phyloP scores from a whole-genome alignment of 2,797 vertebrate species.

The Odontamblyopus lacepedii region DNA sequence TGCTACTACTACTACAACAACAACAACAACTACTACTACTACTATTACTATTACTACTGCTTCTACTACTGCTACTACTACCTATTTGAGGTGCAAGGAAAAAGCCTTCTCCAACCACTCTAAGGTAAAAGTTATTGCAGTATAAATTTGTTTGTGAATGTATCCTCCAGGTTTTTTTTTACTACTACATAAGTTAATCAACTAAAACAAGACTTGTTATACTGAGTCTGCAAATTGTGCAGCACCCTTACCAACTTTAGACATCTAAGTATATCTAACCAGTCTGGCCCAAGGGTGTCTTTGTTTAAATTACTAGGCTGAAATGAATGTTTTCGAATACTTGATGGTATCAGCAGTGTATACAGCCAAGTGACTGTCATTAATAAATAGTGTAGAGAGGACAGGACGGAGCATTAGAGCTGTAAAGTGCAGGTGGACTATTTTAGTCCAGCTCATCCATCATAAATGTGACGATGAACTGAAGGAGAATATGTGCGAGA shows the following conservation, averaged over 20 bases:
- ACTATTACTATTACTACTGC: neutral
- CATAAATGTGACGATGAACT: conserved; percentile 50
- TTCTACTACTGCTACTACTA: neutral
- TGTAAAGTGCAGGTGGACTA: conserved; percentile 48
- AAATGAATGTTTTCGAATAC: conserved; percentile 12
- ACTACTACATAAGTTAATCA: neutral
- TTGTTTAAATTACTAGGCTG: neutral
- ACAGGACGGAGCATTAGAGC: conserved; percentile 25
- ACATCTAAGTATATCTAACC: neutral
- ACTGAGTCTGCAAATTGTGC: neutral
- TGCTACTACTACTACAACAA: neutral
- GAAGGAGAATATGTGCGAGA: conserved; percentile 42
- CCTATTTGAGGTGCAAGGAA: too few relatives aligned
- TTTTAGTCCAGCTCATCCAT: conserved; percentile 63
- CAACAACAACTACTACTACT: too few relatives aligned
- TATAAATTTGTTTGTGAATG: neutral
- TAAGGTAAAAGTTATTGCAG: too few relatives aligned
- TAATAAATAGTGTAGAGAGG: conserved; percentile 46
- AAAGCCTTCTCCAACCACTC: too few relatives aligned
- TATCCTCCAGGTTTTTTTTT: neutral
- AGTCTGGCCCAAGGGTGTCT: neutral
- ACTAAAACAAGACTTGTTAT: neutral
- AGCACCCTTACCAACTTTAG: neutral
- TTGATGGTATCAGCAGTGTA: conserved; percentile 12
- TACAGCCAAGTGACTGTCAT: conserved; percentile 23